phyloP scores from a whole-genome alignment of 2,888 invertebrate genomes.

The Leucophenga maculata region DNA sequence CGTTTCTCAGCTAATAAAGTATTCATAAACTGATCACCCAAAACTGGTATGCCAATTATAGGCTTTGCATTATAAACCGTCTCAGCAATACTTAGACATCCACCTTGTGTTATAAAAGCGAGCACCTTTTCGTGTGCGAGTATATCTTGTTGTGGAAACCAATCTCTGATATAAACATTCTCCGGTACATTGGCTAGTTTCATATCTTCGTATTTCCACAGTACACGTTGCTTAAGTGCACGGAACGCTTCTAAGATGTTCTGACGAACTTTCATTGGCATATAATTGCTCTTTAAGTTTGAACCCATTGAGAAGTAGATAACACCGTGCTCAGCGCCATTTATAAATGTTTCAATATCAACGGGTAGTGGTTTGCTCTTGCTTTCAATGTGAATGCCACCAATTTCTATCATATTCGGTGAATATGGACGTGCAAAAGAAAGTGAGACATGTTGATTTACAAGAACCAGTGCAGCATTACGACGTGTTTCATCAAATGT shows the following conservation, averaged over 20 bases:
- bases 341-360: constrained; percentile 67
- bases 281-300: constrained; percentile 51
- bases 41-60: constrained; percentile 68
- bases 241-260: constrained; percentile 49
- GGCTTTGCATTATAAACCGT: constrained; percentile 70
- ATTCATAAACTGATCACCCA: constrained; percentile 64
- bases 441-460: constrained; percentile 62
- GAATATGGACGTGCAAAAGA: constrained; percentile 58
- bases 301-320: constrained; percentile 73
- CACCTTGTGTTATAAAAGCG: constrained; percentile 74
- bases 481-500: constrained; percentile 46
- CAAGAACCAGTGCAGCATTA: constrained; percentile 54
- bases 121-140: constrained; percentile 71
- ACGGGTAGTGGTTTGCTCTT: constrained; percentile 51
- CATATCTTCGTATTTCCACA: constrained; percentile 69
- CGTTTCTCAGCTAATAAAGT: constrained; percentile 58
- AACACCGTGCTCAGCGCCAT: constrained; percentile 69
- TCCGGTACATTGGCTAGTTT: constrained; percentile 48
- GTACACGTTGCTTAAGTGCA: constrained; percentile 60
- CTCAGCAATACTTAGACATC: constrained; percentile 72
- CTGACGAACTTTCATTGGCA: constrained; percentile 47
- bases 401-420: constrained; percentile 66
- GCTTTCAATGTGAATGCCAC: constrained; percentile 62
- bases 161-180: constrained; percentile 57
- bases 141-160: constrained; percentile 67